Base-by-base conservation (phyloP, 1,140 invertebrate species). In the Pogonus chalceus region DNA sequence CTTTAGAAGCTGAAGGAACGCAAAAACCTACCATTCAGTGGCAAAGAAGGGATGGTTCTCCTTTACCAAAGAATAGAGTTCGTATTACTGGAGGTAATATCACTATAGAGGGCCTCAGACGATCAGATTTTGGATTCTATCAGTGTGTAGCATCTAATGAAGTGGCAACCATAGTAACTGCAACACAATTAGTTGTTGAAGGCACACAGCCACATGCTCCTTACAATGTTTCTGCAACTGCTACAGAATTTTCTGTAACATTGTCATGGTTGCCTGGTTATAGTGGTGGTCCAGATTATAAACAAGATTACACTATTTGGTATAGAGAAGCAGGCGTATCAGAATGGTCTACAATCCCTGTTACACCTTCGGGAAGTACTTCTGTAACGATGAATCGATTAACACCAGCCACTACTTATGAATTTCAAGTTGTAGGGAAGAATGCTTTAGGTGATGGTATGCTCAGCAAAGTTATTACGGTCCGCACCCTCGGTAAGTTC, bases 131-230 rank as follows among this genome's bases (percentile, higher is more conserved):
- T 69, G 94, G 93, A 4, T 85, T 83, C 63, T 97, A 97, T 70
- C 91, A 97, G 70, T 97, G 95, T 72, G 84, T 96, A 51, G 90
- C 91, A 2, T 85, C 84, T 53, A 98, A 97, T 71, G 92, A 96
- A 74, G 90, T 96, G 54, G 92, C 92, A 37, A 95, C 91, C 1
- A 86, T 97, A 64, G 85, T 93, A 24, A 83, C 88, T 2, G 80
- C 85, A 39, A 95, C 93, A 16, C 88, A 93, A 65, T 75, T 98
- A 48, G 88, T 95, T 55, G 88, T 97, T 52, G 92, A 96, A 75
- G 92, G 90, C 12, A 96, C 93, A 1, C 92, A 95, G 66, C 94
- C 94, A 2, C 93, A 97, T 71, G 92, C 93, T 23, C 94, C 95
- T 1, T 92, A 92, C 75, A 96, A 98, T 72, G 80, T 98, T 16